phyloP scores from a whole-genome alignment of 2,113 vertebrate genomes.

The Dryoscopus gambensis region DNA sequence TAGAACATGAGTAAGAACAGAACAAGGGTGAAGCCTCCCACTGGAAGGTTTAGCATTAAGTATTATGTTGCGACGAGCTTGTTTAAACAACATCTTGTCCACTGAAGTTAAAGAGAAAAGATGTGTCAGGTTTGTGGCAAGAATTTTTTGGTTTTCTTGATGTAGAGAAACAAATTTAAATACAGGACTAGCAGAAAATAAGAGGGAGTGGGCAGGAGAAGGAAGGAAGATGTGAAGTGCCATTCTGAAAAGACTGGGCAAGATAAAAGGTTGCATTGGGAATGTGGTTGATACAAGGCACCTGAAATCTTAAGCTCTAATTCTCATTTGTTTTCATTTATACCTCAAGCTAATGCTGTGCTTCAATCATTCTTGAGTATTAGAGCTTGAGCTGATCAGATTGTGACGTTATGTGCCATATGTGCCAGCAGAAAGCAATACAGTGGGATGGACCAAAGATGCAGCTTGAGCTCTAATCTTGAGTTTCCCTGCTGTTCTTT shows the following conservation, averaged over 20 bases:
- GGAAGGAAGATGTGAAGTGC: background rate
- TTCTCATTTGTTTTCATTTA: background rate
- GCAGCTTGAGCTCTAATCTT: background rate
- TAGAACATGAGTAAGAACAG: background rate
- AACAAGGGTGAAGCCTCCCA: background rate
- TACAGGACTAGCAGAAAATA: background rate
- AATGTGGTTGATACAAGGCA: background rate
- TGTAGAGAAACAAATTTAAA: background rate
- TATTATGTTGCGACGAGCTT: background rate
- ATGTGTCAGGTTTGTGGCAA: background rate
- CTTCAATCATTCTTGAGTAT: background rate
- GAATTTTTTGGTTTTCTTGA: background rate
- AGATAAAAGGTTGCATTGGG: background rate
- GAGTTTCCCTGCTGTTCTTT: slow-evolving; percentile 3
- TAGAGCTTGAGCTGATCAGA: slow-evolving; percentile 47
- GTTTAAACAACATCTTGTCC: background rate
- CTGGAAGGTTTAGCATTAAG: background rate
- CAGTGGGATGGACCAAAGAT: background rate
- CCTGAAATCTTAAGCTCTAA: background rate
- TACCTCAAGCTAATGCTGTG: background rate
- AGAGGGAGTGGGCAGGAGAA: background rate
- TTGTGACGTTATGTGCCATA: slow-evolving; percentile 46
- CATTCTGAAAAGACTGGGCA: background rate
- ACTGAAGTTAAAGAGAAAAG: background rate
- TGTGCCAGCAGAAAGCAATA: background rate